A percentile compares a stretch with the other conserved stretches of the same genome.
These are phyloP conservation scores for Macroglossus sobrinus DNA, from an alignment of 2,113 vertebrate species.

Conservation along the genomic window DNA sequence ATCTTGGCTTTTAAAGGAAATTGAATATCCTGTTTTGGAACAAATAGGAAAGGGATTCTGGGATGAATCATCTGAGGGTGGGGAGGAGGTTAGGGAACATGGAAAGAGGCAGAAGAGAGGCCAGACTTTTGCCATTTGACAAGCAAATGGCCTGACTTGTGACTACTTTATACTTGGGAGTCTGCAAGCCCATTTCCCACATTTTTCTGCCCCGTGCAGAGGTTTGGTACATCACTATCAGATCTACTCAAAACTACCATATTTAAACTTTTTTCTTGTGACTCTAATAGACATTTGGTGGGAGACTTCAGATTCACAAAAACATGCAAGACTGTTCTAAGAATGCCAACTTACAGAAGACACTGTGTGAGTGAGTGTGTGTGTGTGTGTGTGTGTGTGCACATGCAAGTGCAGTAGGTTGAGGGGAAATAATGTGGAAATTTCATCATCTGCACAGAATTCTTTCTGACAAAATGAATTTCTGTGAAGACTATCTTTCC, in stretches of 20 bases:
- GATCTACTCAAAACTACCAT: neutral
- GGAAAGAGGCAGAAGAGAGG: neutral
- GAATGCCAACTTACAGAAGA: neutral
- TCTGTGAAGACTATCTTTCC: neutral
- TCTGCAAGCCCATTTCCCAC: neutral
- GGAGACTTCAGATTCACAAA: neutral
- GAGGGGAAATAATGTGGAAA: neutral
- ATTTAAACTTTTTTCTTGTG: neutral
- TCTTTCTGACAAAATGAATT: neutral
- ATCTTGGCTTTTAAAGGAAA: neutral
- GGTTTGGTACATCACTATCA: neutral
- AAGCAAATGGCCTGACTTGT: neutral
- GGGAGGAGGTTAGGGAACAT: neutral
- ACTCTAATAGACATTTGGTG: neutral
- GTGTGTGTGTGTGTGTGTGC: neutral
- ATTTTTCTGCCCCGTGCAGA: neutral
- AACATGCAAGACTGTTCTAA: neutral
- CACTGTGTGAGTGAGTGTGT: no score
- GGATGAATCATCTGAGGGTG: neutral
- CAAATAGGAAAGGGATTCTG: neutral
- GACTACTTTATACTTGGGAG: neutral
- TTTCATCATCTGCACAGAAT: neutral
- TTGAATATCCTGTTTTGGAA: neutral
- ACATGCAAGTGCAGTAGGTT: accelerated
- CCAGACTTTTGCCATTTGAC: neutral